Evolutionary conservation across 2,888 invertebrate genomes (phyloP).

Genomic region (Aspidiotus rigidus): DNA sequence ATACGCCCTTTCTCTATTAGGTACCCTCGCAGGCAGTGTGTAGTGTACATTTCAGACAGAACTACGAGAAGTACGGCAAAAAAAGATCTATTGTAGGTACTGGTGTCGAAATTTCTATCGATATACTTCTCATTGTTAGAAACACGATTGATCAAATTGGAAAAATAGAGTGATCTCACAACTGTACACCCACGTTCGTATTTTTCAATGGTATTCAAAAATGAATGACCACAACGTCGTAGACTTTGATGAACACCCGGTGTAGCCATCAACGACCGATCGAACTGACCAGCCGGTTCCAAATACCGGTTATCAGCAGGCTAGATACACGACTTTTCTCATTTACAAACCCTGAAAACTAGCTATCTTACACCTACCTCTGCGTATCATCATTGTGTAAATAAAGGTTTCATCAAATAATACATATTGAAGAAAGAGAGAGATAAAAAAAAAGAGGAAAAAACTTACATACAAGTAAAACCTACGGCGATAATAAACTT

Average conservation of each 20-base stretch:
- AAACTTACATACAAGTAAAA: constrained; percentile 2
- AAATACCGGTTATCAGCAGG: constrained; percentile 10
- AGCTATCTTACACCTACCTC: constrained; percentile 5
- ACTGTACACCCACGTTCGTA: too few relatives aligned
- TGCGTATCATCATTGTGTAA: constrained; percentile 3
- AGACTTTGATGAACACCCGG: constrained; percentile 1
- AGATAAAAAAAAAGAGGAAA: constrained; percentile 15
- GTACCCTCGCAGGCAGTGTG: too few relatives aligned
- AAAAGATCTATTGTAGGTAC: too few relatives aligned
- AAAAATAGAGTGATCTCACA: too few relatives aligned
- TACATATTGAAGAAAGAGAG: constrained; percentile 3
- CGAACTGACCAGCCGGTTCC: constrained; percentile 21
- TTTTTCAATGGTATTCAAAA: too few relatives aligned
- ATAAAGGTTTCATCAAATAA: not conserved
- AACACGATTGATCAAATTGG: too few relatives aligned
- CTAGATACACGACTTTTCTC: constrained; percentile 15
- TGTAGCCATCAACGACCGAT: constrained; percentile 11
- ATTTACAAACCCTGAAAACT: constrained; percentile 18
- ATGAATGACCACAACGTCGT: not conserved
- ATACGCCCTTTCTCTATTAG: too few relatives aligned
- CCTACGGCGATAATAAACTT: constrained; percentile 28
- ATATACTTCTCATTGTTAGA: too few relatives aligned
- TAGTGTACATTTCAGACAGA: too few relatives aligned
- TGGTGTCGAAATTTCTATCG: too few relatives aligned
- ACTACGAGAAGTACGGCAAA: too few relatives aligned